Percentiles rank a stretch among this genome's conserved stretches.
These are phyloP conservation scores for Trissoscelio sp. DNA, from an alignment of 2,888 invertebrate genomes.

Conservation along the genomic window DNA sequence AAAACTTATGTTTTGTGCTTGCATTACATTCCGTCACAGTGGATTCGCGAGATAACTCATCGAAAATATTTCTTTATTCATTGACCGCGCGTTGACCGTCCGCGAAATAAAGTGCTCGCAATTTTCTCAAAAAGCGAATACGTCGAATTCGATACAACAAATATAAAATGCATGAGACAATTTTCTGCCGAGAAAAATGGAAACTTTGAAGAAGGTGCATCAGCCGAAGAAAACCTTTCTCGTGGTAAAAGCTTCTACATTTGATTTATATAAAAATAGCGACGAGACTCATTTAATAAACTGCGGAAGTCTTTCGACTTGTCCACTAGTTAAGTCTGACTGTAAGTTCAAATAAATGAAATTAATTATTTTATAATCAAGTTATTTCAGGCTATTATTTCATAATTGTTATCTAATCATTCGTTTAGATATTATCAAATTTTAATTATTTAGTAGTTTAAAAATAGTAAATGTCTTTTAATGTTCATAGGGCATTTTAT, in stretches of 20 bases:
- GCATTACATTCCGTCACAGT: conserved; percentile 20
- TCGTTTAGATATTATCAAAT: too few species aligned
- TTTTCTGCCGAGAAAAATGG: conserved; percentile 55
- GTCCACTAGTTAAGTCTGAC: neutral
- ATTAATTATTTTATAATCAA: too few species aligned
- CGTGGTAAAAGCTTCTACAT: conserved; percentile 47
- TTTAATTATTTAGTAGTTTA: too few species aligned
- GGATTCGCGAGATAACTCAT: neutral
- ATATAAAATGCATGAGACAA: conserved; percentile 66
- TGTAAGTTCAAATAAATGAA: neutral
- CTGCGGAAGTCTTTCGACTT: neutral
- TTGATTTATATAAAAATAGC: conserved; percentile 44
- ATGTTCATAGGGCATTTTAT: conserved; percentile 8
- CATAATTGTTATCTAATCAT: too few species aligned
- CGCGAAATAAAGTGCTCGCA: conserved; percentile 31
- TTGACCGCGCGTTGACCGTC: conserved; percentile 35
- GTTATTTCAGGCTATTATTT: too few species aligned
- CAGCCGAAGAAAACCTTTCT: conserved; percentile 35
- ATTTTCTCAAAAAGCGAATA: conserved; percentile 47
- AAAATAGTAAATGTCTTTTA: neutral
- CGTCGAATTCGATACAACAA: conserved; percentile 52
- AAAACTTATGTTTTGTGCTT: neutral
- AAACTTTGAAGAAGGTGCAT: conserved; percentile 44
- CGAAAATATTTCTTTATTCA: conserved; percentile 40
- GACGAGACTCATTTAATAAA: neutral